These are phyloP conservation scores for Dipodomys spectabilis DNA, from an alignment of 2,113 vertebrate genomes.

Conservation along the genomic window DNA sequence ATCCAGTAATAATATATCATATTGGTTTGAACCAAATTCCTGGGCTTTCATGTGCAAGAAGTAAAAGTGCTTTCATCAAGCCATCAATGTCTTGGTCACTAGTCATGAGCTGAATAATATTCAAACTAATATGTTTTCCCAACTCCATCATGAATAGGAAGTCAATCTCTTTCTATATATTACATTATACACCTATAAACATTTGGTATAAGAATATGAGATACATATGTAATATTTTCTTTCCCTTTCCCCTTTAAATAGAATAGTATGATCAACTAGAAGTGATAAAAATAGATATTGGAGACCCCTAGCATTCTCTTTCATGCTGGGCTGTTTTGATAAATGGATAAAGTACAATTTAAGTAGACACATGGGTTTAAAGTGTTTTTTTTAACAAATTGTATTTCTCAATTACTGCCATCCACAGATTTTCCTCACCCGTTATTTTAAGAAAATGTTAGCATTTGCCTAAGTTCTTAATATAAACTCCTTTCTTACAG, in stretches of 20 bases:
- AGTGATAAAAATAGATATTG: neutral
- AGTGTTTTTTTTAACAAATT: conserved; percentile 60
- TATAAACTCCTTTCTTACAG: conserved; percentile 55
- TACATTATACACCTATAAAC: neutral
- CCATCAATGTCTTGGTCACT: neutral
- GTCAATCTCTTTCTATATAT: neutral
- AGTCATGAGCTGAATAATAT: neutral
- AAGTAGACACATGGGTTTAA: conserved; percentile 2
- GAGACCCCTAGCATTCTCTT: neutral
- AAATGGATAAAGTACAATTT: conserved; percentile 46
- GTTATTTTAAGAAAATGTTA: conserved; percentile 77
- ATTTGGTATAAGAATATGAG: neutral
- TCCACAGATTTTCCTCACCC: conserved; percentile 71
- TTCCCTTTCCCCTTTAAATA: neutral
- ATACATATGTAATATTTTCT: conserved; percentile 20
- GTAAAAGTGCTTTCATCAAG: conserved; percentile 1
- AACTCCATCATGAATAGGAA: neutral
- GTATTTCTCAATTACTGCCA: conserved; percentile 60
- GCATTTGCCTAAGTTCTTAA: conserved; percentile 68
- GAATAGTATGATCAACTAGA: neutral
- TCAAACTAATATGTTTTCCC: neutral
- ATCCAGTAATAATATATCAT: conserved; percentile 13
- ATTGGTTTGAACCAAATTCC: neutral
- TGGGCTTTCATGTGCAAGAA: conserved; percentile 22
- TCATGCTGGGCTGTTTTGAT: conserved; percentile 10